Base-by-base conservation (phyloP, 1,140 invertebrate species). In the Dendrolimus punctatus region DNA sequence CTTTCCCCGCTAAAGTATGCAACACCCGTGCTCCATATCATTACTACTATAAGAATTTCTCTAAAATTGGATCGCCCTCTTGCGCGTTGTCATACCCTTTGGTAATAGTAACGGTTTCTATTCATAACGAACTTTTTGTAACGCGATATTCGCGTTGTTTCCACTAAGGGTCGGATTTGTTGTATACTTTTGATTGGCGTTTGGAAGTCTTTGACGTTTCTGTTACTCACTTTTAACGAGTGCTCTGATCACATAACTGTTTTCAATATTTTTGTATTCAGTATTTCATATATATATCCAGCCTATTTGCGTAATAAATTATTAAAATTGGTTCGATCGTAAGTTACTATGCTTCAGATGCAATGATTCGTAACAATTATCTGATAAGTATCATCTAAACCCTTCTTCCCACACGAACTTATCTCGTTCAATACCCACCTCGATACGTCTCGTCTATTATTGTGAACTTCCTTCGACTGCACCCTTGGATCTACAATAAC, bases 61-160 rank as follows among this genome's bases (percentile, higher is more conserved):
- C 68, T 78, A 74, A 78, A 76, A 82, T 78, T 75, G 76, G 73
- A 83, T 81, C 74, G 76, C 77, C 76, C 71, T 71, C 66, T 69
- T 51, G 58, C 61, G 58, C 57, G 60, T 61, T 81, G 70, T 76
- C 76, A 78, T 80, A 80, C 79, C 81, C 76, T 80, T 80, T 78
- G 61, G 62, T 75, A 78, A 79, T 68, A 75, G 73, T 82, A 85
- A 85, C 80, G 80, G 76, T 76, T 80, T 76, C 73, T 81, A 76
- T 82, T 78, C 65, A 72, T 80, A 82, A 80, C 79, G 77, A 81
- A 84, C 76, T 80, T 81, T 77, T 78, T 82, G 80, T 82, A 85
- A 85, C 67, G 69, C 63, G 78, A 85, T 85, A 83, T 77, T 72
- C 64, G 66, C 69, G 58, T 79, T 82, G 73, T 81, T 79, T 81